These are phyloP conservation scores for Sterrhoptilus dennistouni DNA, from an alignment of 2,113 vertebrate genomes.

Conservation along the genomic window DNA sequence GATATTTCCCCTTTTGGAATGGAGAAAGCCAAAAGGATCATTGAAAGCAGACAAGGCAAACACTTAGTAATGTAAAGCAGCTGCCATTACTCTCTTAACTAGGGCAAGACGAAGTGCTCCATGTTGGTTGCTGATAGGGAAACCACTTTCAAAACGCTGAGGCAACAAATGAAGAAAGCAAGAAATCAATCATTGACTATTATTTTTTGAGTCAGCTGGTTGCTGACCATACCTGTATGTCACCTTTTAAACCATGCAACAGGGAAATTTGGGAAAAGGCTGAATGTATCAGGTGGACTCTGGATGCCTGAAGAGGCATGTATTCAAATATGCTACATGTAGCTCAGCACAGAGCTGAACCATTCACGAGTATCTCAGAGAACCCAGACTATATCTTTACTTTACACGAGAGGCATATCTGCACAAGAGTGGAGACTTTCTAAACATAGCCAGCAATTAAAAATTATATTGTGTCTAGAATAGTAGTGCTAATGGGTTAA, in stretches of 20 bases:
- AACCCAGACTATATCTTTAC: not conserved
- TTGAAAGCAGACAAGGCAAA: not conserved
- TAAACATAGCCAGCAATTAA: not conserved
- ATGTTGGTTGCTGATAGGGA: not conserved
- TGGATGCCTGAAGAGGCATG: fast-evolving
- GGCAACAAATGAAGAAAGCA: not conserved
- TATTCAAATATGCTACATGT: not conserved
- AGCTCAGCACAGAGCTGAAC: not conserved
- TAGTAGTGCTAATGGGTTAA: not conserved
- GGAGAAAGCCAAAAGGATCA: not conserved
- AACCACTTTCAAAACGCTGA: not conserved
- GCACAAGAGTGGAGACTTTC: not conserved
- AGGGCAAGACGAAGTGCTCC: not conserved
- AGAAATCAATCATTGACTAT: not conserved
- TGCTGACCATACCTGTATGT: not conserved
- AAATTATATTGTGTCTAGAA: not conserved
- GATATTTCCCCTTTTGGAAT: not conserved
- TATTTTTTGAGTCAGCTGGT: not conserved
- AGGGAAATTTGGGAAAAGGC: not conserved
- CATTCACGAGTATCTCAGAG: not conserved
- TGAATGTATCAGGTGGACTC: not conserved
- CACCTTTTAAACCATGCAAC: not conserved
- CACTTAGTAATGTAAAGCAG: not conserved
- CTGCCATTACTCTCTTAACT: not conserved
- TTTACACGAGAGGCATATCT: fast-evolving